Conservation (phyloP, 2,888 invertebrate species). For the Meganola albula region DNA sequence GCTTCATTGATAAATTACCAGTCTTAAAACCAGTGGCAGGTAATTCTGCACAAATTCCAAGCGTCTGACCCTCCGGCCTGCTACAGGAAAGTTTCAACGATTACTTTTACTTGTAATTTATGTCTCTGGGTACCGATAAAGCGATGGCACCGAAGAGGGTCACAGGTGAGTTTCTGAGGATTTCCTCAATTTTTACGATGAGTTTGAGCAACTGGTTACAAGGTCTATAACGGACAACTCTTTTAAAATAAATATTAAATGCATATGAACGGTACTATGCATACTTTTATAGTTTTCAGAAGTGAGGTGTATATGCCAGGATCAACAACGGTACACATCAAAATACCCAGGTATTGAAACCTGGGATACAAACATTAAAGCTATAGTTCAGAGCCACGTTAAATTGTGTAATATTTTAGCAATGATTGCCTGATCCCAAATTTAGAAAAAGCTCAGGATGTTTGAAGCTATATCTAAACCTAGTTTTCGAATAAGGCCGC, state of each 20-base stretch:
- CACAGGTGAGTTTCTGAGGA: conserved; percentile 59
- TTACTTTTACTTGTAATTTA: conserved; percentile 73
- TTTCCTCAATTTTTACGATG: conserved; percentile 38
- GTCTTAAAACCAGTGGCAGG: conserved; percentile 80
- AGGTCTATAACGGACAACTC: conserved; percentile 34
- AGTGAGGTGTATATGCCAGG: no score
- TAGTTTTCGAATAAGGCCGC: no score
- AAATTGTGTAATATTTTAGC: no score
- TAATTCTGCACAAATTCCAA: conserved; percentile 75
- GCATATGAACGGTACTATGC: no score
- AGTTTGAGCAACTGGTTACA: conserved; percentile 34
- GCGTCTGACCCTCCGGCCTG: conserved; percentile 52
- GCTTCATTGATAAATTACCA: conserved; percentile 79
- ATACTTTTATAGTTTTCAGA: no score
- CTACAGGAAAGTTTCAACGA: conserved; percentile 69
- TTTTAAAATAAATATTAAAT: conserved; percentile 35
- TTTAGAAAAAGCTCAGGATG: no score
- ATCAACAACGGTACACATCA: no score
- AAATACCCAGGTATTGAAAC: no score
- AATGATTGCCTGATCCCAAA: no score
- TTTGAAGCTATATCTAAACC: no score
- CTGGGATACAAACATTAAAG: no score
- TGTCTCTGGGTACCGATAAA: conserved; percentile 62
- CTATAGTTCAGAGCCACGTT: no score
- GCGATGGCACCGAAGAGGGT: conserved; percentile 51